These are phyloP conservation scores for Drosophila parthenogenetica DNA, from an alignment of 2,888 invertebrate species.

Conservation along the genomic window DNA sequence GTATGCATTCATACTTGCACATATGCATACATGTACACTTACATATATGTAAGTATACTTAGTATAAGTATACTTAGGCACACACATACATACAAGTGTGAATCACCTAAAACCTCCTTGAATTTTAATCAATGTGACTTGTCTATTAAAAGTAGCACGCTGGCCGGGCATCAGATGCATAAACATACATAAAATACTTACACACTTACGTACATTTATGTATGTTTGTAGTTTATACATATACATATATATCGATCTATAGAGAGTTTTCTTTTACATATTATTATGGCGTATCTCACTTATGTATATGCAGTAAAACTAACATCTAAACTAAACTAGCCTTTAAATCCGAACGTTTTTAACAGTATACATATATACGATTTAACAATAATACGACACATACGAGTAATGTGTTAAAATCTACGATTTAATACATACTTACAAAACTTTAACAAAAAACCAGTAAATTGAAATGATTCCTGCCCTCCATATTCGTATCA, in stretches of 20 bases:
- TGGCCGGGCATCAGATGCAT: constrained; percentile 75
- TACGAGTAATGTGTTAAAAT: constrained; percentile 35
- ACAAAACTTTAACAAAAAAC: constrained; percentile 59
- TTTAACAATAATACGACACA: constrained; percentile 38
- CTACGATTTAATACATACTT: constrained; percentile 34
- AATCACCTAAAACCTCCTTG: constrained; percentile 69
- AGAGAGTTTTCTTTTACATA: constrained; percentile 67
- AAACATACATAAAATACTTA: constrained; percentile 42
- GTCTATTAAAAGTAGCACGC: constrained; percentile 76
- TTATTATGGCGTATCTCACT: constrained; percentile 44
- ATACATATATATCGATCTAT: constrained; percentile 46
- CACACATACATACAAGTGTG: no score
- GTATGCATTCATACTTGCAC: constrained; percentile 24
- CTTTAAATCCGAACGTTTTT: constrained; percentile 65
- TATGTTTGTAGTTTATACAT: constrained; percentile 32
- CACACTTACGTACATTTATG: not conserved
- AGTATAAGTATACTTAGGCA: constrained; percentile 1
- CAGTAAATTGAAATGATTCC: constrained; percentile 84
- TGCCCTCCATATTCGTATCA: constrained; percentile 83
- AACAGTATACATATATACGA: constrained; percentile 64
- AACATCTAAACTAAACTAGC: constrained; percentile 28
- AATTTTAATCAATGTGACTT: constrained; percentile 81
- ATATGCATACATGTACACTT: constrained; percentile 39
- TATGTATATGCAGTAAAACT: constrained; percentile 43
- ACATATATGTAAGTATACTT: no score